These are phyloP conservation scores for Neosilurus hyrtlii DNA, from an alignment of 2,797 vertebrate genomes.

Conservation along the genomic window DNA sequence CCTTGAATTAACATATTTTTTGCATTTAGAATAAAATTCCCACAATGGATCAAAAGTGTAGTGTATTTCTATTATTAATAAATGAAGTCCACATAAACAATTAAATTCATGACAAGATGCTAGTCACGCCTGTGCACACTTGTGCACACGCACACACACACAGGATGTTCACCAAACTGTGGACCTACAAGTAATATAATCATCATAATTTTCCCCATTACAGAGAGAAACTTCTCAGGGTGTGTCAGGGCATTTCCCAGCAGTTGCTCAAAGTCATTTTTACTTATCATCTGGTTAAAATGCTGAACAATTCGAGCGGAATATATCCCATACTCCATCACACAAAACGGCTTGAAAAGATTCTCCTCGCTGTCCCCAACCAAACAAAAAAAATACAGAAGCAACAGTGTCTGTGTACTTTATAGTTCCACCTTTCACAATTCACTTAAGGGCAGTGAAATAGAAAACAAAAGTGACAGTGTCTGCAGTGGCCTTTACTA, in stretches of 20 bases:
- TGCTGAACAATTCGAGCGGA: background rate
- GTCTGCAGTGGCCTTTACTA: constrained; percentile 28
- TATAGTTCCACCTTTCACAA: constrained; percentile 33
- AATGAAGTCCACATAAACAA: background rate
- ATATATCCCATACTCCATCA: background rate
- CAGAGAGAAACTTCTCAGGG: too few relatives aligned
- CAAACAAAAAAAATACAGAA: constrained; percentile 6
- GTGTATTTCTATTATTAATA: background rate
- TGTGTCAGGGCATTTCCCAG: too few relatives aligned
- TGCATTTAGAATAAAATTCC: background rate
- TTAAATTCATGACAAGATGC: background rate
- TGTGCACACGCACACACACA: background rate
- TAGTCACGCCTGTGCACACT: too few relatives aligned
- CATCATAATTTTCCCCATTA: too few relatives aligned
- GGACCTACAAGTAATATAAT: background rate
- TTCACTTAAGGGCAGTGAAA: background rate
- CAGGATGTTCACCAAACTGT: background rate
- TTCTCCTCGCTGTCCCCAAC: background rate
- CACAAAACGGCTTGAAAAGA: background rate
- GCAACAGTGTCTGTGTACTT: constrained; percentile 1
- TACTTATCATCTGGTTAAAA: background rate
- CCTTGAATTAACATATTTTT: background rate
- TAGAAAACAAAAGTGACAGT: constrained; percentile 11
- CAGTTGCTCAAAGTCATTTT: too few relatives aligned
- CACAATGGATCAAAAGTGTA: background rate